Conservation (phyloP, 2,888 invertebrate species). For the Mylabris sibirica region DNA sequence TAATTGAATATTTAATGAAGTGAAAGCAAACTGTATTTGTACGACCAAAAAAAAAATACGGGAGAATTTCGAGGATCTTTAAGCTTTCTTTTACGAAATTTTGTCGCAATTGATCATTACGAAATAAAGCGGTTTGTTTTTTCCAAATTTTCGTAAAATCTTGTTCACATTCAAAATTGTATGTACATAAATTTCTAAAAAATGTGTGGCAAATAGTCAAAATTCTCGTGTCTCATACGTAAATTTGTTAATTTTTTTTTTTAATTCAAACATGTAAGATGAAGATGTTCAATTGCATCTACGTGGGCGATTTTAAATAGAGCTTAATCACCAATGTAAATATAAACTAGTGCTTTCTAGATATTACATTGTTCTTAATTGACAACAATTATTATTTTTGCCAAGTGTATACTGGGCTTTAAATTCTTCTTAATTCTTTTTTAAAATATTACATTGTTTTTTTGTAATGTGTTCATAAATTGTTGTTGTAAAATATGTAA, state of each 20-base stretch:
- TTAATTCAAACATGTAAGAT: no score
- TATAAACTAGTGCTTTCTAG: conserved; percentile 34
- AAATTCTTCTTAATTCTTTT: not conserved
- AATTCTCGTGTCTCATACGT: not conserved
- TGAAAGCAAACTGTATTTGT: not conserved
- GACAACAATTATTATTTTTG: conserved; percentile 18
- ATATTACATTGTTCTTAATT: conserved; percentile 35
- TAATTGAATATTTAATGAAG: not conserved
- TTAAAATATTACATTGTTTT: not conserved
- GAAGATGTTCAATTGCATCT: conserved; percentile 22
- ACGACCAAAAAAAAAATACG: not conserved
- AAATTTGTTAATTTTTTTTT: no score
- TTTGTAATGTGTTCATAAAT: not conserved
- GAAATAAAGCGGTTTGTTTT: not conserved
- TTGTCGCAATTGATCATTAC: not conserved
- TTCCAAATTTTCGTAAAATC: not conserved
- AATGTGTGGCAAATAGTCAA: not conserved
- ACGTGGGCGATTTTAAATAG: conserved; percentile 34
- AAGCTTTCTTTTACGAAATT: not conserved
- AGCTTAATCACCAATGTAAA: conserved; percentile 35
- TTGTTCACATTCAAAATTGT: not conserved
- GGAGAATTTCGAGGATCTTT: not conserved
- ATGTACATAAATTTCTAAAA: not conserved
- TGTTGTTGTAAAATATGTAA: conserved; percentile 13
- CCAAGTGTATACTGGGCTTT: not conserved